Conservation (phyloP, 2,888 invertebrate genomes). For the Andrena hattorfiana region DNA sequence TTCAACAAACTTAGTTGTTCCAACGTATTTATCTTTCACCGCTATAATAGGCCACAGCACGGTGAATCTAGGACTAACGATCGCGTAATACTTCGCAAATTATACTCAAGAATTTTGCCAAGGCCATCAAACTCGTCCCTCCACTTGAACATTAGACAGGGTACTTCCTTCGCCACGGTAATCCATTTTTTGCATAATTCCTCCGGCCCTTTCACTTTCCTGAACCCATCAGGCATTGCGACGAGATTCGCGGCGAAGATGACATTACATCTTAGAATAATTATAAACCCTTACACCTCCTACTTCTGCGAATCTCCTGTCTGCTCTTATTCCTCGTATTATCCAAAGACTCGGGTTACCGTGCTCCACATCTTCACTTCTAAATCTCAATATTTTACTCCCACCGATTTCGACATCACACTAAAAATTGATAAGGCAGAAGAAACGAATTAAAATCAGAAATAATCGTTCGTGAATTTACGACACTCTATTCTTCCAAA, state of each 20-base stretch:
- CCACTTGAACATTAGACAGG: not conserved
- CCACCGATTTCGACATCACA: not conserved
- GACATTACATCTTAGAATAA: not conserved
- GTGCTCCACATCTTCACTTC: not conserved
- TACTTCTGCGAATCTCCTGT: not conserved
- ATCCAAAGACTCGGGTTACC: not conserved
- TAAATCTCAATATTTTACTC: not conserved
- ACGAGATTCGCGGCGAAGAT: not conserved
- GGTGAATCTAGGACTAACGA: slow-evolving; percentile 11
- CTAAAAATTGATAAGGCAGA: not conserved
- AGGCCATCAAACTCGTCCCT: slow-evolving; percentile 10
- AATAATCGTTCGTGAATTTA: not conserved
- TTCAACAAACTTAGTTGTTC: not conserved
- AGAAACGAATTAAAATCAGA: not conserved
- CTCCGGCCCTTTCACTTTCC: slow-evolving; percentile 2
- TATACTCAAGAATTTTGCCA: slow-evolving; percentile 26
- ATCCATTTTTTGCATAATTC: not conserved
- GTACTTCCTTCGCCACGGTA: slow-evolving; percentile 16
- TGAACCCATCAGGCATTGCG: not conserved
- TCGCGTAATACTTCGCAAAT: not conserved
- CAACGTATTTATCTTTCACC: slow-evolving; percentile 2
- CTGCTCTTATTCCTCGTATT: not conserved
- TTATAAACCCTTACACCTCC: not conserved
- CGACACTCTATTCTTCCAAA: not conserved
- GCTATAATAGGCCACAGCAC: slow-evolving; percentile 5